Evolutionary conservation across 1,140 invertebrate genomes (phyloP).

Genomic region (Forficula auricularia): DNA sequence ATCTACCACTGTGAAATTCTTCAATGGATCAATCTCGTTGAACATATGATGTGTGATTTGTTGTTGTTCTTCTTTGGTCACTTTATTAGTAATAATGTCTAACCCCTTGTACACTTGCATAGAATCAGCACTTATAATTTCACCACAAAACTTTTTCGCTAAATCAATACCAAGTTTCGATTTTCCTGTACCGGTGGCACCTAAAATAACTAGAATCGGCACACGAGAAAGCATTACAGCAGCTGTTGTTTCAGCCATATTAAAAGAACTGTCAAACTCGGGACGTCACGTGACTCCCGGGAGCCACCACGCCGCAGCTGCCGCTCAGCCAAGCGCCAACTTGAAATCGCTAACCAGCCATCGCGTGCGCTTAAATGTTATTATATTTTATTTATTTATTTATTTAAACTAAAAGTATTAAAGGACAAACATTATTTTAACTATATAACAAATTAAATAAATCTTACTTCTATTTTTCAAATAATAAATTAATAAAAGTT

Average conservation of each 20-base stretch:
- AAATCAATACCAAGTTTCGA: conserved; percentile 88
- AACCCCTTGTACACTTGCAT: conserved; percentile 90
- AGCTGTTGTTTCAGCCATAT: not conserved
- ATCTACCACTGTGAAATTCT: conserved; percentile 66
- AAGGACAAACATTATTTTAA: too few species aligned
- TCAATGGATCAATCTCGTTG: conserved; percentile 63
- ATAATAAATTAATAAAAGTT: too few species aligned
- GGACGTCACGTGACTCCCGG: too few species aligned
- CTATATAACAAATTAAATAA: too few species aligned
- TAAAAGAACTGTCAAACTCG: not conserved
- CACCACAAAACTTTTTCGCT: conserved; percentile 71
- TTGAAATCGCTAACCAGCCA: too few species aligned
- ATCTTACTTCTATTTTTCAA: too few species aligned
- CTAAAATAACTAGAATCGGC: conserved; percentile 77
- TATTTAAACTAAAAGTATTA: too few species aligned
- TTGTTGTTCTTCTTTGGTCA: conserved; percentile 59
- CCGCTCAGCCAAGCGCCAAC: too few species aligned
- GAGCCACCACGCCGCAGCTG: too few species aligned
- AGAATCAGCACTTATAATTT: conserved; percentile 96
- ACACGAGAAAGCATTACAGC: conserved; percentile 19
- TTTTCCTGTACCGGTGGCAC: conserved; percentile 91
- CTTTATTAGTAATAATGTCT: conserved; percentile 93
- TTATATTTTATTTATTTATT: too few species aligned
- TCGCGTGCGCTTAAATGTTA: too few species aligned
- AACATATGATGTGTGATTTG: conserved; percentile 75